Percentiles rank a stretch among this genome's conserved stretches.
Evolutionary conservation across 2,888 invertebrate genomes (phyloP).

Genomic region (Caenorhabditis sp.): DNA sequence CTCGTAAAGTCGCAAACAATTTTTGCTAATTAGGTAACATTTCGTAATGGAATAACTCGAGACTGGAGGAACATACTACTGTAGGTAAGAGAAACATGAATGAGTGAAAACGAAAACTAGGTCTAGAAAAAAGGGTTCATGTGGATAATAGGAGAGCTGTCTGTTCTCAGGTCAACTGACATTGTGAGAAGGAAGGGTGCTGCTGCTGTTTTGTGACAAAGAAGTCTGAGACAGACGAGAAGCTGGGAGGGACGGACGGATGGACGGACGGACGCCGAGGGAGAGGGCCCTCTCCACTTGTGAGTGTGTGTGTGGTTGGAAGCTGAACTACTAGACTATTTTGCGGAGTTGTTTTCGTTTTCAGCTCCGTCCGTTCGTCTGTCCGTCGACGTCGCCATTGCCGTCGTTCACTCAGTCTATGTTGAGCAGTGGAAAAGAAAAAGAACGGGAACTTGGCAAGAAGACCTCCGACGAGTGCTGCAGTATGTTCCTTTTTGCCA

Average conservation of each 20-base stretch:
- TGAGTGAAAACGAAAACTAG: not conserved
- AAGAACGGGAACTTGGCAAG: conserved; percentile 16
- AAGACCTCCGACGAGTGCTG: conserved; percentile 35
- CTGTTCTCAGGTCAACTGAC: conserved; percentile 63
- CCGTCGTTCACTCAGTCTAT: too few species aligned
- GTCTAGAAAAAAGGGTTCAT: not conserved
- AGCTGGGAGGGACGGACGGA: conserved; percentile 20
- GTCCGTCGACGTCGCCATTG: conserved; percentile 16
- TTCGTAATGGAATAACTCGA: not conserved
- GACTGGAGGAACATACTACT: not conserved
- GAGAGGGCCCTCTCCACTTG: conserved; percentile 45
- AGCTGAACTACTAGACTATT: conserved; percentile 60
- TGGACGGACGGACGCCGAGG: conserved; percentile 21
- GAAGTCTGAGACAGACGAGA: conserved; percentile 49
- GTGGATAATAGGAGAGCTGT: conserved; percentile 30
- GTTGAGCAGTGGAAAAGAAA: too few species aligned
- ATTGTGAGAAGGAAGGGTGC: conserved; percentile 21
- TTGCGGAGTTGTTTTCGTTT: conserved; percentile 62
- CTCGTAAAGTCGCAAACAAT: too few species aligned
- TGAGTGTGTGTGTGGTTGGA: conserved; percentile 44
- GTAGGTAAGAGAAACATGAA: not conserved
- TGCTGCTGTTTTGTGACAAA: conserved; percentile 58
- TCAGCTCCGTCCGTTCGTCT: conserved; percentile 42
- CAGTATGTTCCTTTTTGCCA: conserved; percentile 46
- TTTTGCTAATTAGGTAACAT: not conserved